Evolutionary conservation across 2,888 invertebrate species (phyloP).

Genomic region (Thumatha senex): DNA sequence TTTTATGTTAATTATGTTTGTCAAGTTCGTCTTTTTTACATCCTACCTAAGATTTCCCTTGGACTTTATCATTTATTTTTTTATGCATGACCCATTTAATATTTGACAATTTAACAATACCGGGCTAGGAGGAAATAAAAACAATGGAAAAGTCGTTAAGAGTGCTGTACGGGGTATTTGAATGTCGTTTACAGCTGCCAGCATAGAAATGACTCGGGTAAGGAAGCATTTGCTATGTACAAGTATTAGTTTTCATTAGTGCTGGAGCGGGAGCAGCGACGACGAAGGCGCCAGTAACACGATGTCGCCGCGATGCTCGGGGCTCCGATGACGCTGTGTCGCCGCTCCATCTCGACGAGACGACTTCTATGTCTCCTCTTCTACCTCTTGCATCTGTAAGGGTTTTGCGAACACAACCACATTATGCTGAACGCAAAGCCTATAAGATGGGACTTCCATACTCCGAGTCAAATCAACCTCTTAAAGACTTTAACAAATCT

Average conservation of each 20-base stretch:
- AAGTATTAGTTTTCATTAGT: slow-evolving; percentile 53
- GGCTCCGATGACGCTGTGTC: slow-evolving; percentile 39
- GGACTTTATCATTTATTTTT: slow-evolving; percentile 14
- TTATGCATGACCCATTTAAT: slow-evolving; percentile 16
- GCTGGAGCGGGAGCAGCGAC: slow-evolving; percentile 33
- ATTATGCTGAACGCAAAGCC: slow-evolving; percentile 81
- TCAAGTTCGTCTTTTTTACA: slow-evolving; percentile 35
- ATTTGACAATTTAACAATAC: slow-evolving; percentile 24
- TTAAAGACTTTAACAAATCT: slow-evolving; percentile 60
- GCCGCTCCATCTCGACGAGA: slow-evolving; percentile 36
- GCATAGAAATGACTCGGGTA: slow-evolving; percentile 72
- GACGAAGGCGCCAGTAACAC: slow-evolving; percentile 28
- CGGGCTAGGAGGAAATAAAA: slow-evolving; percentile 35
- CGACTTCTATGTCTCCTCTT: slow-evolving; percentile 59
- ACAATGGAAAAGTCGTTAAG: slow-evolving; percentile 64
- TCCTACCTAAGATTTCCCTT: slow-evolving; percentile 36
- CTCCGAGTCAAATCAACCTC: slow-evolving; percentile 74
- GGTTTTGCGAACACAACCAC: slow-evolving; percentile 82
- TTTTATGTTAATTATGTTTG: slow-evolving; percentile 51
- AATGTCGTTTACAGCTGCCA: slow-evolving; percentile 8
- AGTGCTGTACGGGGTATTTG: slow-evolving; percentile 40
- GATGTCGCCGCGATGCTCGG: slow-evolving; percentile 36
- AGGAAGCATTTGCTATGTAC: slow-evolving; percentile 65
- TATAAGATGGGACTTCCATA: slow-evolving; percentile 69
- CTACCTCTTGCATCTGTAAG: slow-evolving; percentile 77